phyloP scores from a whole-genome alignment of 2,113 vertebrate species.

The Trematomus loennbergii region DNA sequence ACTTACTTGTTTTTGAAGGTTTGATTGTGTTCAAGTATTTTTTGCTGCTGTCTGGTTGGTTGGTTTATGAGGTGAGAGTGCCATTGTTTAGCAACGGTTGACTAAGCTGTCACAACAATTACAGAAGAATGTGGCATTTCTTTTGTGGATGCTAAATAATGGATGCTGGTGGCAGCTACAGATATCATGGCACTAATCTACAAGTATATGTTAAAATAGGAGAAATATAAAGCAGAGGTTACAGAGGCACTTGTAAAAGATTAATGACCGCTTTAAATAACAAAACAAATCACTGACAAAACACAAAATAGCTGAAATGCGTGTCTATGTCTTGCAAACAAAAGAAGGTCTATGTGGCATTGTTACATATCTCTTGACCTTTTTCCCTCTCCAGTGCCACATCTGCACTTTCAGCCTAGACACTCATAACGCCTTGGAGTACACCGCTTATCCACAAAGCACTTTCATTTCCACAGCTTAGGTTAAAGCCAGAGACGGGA shows the following conservation, averaged over 20 bases:
- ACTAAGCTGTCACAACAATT: constrained; percentile 25
- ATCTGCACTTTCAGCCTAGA: constrained; percentile 45
- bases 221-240: neutral
- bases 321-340: neutral
- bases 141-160: constrained; percentile 24
- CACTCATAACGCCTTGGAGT: constrained; percentile 44
- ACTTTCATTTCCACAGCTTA: constrained; percentile 72
- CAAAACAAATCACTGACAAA: constrained; percentile 28
- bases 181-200: neutral
- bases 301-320: neutral
- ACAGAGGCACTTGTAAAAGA: constrained; percentile 8
- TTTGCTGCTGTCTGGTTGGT: constrained; percentile 26
- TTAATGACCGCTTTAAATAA: constrained; percentile 24
- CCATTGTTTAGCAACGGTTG: constrained; percentile 28
- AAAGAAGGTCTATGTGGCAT: neutral
- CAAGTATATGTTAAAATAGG: neutral
- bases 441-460: constrained; percentile 38
- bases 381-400: constrained; percentile 45
- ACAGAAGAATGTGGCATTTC: constrained; percentile 30
- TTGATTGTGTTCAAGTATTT: constrained; percentile 20
- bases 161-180: neutral
- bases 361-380: constrained; percentile 40
- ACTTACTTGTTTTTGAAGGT: neutral
- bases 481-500: constrained; percentile 27
- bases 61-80: constrained; percentile 22